Conservation (phyloP, 2,888 invertebrate species). For the Aphidius colemani region DNA sequence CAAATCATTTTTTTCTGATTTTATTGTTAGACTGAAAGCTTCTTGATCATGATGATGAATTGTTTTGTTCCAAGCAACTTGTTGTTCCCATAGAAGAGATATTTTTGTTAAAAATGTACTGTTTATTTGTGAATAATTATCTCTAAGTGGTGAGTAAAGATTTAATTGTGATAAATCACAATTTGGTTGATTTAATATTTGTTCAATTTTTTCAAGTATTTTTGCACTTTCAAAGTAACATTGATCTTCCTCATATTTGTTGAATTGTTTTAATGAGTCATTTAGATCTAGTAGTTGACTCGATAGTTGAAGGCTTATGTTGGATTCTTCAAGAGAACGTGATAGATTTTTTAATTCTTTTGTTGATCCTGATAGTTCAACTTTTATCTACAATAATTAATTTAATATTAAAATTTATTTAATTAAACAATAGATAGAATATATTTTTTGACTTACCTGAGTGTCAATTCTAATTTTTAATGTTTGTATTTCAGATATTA, state of each 20-base stretch:
- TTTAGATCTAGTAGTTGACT: constrained; percentile 58
- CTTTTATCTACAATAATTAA: constrained; percentile 59
- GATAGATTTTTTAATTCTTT: constrained; percentile 67
- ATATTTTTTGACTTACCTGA: constrained; percentile 43
- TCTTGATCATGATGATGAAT: constrained; percentile 41
- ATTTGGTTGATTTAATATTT: constrained; percentile 60
- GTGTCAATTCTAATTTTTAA: constrained; percentile 67
- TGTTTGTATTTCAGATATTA: constrained; percentile 64
- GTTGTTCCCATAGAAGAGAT: constrained; percentile 61
- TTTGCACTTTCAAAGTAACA: constrained; percentile 62
- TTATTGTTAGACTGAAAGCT: constrained; percentile 36
- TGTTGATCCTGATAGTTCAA: constrained; percentile 67
- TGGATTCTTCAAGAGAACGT: constrained; percentile 64
- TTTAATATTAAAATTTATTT: constrained; percentile 7
- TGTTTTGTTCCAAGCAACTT: constrained; percentile 60
- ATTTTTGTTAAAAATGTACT: constrained; percentile 62
- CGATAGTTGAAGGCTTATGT: constrained; percentile 64
- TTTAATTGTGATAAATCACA: constrained; percentile 64
- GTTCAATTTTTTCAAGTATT: constrained; percentile 62
- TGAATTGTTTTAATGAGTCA: constrained; percentile 53
- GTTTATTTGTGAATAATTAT: constrained; percentile 60
- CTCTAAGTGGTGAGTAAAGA: constrained; percentile 62
- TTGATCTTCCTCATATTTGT: constrained; percentile 48
- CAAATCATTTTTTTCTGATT: constrained; percentile 44
- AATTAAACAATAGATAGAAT: not conserved